Percentiles rank a stretch among this genome's conserved stretches.
phyloP scores from a whole-genome alignment of 2,888 invertebrate genomes.

The Lasioglossum calceatum region DNA sequence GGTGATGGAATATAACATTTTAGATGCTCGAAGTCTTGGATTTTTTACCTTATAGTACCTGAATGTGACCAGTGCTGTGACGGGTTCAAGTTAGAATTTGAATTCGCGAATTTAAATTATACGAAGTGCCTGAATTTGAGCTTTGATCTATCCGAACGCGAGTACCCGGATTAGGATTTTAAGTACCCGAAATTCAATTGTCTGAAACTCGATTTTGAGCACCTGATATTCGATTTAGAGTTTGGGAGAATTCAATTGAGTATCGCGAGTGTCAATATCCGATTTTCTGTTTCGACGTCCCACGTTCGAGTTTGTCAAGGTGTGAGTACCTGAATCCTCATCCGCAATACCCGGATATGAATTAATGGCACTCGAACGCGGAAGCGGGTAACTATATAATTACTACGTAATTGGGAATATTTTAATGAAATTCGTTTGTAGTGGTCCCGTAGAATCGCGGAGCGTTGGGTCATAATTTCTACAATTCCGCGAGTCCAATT shows the following conservation, averaged over 20 bases:
- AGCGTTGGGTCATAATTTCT: constrained; percentile 7
- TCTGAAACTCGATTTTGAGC: not conserved
- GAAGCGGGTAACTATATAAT: not conserved
- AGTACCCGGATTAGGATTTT: not conserved
- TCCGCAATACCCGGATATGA: not conserved
- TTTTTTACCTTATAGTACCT: not conserved
- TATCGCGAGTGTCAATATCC: not conserved
- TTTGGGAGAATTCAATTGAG: not conserved
- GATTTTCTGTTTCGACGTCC: not conserved
- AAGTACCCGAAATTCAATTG: not conserved
- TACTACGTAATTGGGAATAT: constrained; percentile 37
- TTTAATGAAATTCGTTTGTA: constrained; percentile 43
- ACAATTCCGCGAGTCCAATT: constrained; percentile 34
- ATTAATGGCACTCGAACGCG: not conserved
- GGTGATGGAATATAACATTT: not conserved
- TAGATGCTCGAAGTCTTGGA: too few species aligned
- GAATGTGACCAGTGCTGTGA: not conserved
- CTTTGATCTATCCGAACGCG: not conserved
- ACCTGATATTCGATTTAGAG: not conserved
- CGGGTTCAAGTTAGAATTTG: too few species aligned
- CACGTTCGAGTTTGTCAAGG: not conserved
- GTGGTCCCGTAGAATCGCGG: not conserved
- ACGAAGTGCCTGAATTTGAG: not conserved
- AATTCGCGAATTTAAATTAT: too few species aligned
- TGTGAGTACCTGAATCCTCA: not conserved